phyloP scores from a whole-genome alignment of 2,888 invertebrate genomes.

The Drosophila paranaensis region DNA sequence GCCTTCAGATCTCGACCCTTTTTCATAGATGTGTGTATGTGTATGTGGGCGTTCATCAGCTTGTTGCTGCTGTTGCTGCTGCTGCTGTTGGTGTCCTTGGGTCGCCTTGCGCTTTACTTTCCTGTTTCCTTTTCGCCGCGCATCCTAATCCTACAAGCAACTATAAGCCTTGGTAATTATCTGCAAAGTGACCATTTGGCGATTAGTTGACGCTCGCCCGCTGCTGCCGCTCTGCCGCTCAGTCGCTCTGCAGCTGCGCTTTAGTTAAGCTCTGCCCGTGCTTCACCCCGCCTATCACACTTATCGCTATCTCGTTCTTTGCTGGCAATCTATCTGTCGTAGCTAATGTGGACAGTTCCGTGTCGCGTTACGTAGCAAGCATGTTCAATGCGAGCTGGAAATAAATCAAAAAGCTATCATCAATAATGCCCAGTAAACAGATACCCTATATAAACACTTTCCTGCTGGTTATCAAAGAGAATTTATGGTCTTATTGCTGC shows the following conservation, averaged over 20 bases:
- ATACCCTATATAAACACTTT: background rate
- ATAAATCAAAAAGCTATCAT: background rate
- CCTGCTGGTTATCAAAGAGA: background rate
- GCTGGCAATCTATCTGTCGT: slow-evolving; percentile 3
- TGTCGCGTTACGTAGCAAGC: slow-evolving; percentile 12
- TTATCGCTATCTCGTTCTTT: background rate
- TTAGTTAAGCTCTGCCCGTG: slow-evolving; percentile 18
- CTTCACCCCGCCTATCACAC: background rate
- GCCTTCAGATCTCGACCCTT: slow-evolving; percentile 65
- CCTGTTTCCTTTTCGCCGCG: slow-evolving; percentile 55
- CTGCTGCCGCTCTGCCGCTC: slow-evolving; percentile 24
- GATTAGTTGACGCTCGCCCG: slow-evolving; percentile 74
- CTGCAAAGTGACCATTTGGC: slow-evolving; percentile 83
- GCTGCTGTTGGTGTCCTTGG: slow-evolving; percentile 31
- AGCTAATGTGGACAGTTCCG: slow-evolving; percentile 31
- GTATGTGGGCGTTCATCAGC: slow-evolving; percentile 44
- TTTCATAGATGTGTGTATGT: slow-evolving; percentile 36
- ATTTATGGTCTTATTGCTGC: background rate
- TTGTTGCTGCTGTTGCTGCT: slow-evolving; percentile 43
- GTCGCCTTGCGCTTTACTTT: slow-evolving; percentile 26
- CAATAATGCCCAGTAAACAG: background rate
- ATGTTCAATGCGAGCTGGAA: slow-evolving; percentile 21
- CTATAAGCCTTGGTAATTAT: slow-evolving; percentile 83
- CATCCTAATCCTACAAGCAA: slow-evolving; percentile 74
- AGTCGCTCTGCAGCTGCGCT: slow-evolving; percentile 11